phyloP scores from a whole-genome alignment of 2,888 invertebrate species.

The Dryococelus australis region DNA sequence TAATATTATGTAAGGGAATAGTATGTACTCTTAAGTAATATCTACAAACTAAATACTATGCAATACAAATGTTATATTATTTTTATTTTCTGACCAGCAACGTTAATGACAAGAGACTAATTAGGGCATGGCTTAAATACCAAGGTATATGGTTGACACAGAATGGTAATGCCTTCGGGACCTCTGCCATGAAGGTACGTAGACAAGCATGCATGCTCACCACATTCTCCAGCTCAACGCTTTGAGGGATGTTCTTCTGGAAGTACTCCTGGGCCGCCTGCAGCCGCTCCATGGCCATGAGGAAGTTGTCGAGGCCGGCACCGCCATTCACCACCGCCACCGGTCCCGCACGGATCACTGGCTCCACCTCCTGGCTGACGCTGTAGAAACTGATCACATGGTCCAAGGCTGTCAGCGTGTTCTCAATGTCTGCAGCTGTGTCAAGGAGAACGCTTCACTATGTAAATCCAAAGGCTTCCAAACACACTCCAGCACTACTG shows the following conservation, averaged over 20 bases:
- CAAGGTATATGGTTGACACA: too few relatives aligned
- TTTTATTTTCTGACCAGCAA: too few relatives aligned
- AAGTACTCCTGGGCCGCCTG: constrained; percentile 91
- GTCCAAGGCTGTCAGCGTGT: constrained; percentile 85
- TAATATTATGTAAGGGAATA: too few relatives aligned
- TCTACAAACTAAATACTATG: too few relatives aligned
- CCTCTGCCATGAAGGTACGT: too few relatives aligned
- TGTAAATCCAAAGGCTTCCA: background rate
- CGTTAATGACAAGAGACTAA: too few relatives aligned
- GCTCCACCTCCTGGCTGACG: constrained; percentile 90
- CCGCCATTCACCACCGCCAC: constrained; percentile 67
- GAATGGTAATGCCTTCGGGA: too few relatives aligned
- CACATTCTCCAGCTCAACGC: constrained; percentile 92
- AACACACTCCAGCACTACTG: background rate
- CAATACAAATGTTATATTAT: too few relatives aligned
- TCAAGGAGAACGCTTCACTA: constrained; percentile 32
- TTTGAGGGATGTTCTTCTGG: constrained; percentile 89
- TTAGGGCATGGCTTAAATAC: too few relatives aligned
- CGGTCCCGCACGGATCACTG: constrained; percentile 84
- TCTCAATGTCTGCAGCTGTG: constrained; percentile 80
- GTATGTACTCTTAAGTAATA: too few relatives aligned
- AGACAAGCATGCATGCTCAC: constrained; percentile 59
- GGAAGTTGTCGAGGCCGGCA: constrained; percentile 60
- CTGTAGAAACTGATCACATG: constrained; percentile 96
- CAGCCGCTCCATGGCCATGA: constrained; percentile 82